Evolutionary conservation across 2,888 invertebrate species (phyloP).

Genomic region (Aethes cnicana): DNA sequence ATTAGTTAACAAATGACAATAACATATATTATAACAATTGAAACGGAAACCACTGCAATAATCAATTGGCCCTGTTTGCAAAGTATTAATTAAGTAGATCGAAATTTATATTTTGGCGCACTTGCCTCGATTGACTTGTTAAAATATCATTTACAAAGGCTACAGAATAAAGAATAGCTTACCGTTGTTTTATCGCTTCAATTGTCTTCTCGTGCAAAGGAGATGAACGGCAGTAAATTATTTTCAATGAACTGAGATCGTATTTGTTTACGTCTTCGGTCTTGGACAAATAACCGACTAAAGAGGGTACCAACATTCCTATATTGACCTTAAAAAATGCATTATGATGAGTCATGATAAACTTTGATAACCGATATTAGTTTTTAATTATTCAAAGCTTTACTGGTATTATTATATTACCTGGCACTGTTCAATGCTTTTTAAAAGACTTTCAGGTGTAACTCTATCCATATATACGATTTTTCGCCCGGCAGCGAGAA

Average conservation of each 20-base stretch:
- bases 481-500: constrained; percentile 55
- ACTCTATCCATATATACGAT: constrained; percentile 50
- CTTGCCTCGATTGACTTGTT: no score
- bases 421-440: constrained; percentile 47
- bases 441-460: constrained; percentile 41
- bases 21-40: no score
- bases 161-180: constrained; percentile 8
- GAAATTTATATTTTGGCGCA: no score
- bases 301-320: constrained; percentile 54
- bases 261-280: constrained; percentile 43
- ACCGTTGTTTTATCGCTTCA: constrained; percentile 57
- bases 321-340: constrained; percentile 54
- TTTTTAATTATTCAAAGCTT: no score
- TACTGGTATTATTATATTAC: constrained; percentile 39
- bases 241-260: constrained; percentile 56
- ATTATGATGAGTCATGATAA: constrained; percentile 16
- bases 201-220: constrained; percentile 62
- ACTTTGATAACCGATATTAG: no score
- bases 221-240: constrained; percentile 59
- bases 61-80: no score
- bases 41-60: no score
- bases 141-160: no score
- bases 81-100: no score
- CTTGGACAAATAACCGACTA: constrained; percentile 52
- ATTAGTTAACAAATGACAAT: not conserved